phyloP scores from a whole-genome alignment of 2,113 vertebrate genomes.

The Microtus montanus region DNA sequence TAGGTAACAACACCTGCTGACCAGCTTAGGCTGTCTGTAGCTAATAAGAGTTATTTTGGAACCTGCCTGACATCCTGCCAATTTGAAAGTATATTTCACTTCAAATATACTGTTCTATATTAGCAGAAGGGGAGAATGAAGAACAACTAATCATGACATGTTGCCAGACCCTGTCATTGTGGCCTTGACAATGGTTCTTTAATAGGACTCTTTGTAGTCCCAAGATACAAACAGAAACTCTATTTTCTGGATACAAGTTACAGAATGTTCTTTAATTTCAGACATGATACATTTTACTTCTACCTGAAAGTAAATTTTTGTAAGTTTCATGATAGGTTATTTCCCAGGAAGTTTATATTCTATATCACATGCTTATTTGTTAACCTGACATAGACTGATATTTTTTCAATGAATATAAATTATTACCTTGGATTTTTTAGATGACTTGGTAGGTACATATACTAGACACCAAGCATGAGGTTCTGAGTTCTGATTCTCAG shows the following conservation, averaged over 20 bases:
- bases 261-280: background rate
- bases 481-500: no score
- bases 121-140: constrained; percentile 42
- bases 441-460: background rate
- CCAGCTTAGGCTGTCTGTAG: background rate
- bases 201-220: background rate
- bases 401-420: background rate
- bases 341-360: background rate
- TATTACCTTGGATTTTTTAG: background rate
- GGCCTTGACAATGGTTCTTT: constrained; percentile 23
- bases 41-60: constrained; percentile 63
- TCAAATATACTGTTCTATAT: constrained; percentile 21
- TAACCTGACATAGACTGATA: background rate
- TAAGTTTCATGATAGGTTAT: background rate
- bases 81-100: constrained; percentile 48
- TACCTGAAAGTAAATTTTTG: background rate
- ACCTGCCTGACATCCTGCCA: constrained; percentile 47
- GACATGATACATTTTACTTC: background rate
- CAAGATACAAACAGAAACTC: background rate
- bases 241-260: background rate
- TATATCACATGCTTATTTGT: background rate
- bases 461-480: background rate
- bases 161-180: background rate
- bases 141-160: background rate
- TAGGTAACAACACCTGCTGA: constrained; percentile 39